phyloP scores from a whole-genome alignment of 2,888 invertebrate genomes.

The Lepidochrysops patricia region DNA sequence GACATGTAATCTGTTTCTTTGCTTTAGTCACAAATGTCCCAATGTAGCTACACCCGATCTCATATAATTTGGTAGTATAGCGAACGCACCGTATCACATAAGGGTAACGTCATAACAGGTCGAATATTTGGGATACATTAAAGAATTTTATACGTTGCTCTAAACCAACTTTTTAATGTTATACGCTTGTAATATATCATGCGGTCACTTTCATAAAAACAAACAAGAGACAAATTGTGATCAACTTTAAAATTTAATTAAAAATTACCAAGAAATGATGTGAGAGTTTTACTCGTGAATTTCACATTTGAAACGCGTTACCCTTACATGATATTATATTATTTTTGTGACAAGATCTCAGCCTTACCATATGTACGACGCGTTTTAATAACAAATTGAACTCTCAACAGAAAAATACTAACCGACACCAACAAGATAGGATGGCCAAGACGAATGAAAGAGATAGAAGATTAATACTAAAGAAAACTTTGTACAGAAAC shows the following conservation, averaged over 20 bases:
- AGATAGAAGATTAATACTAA: not conserved
- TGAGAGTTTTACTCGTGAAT: too few species aligned
- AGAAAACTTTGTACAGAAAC: not conserved
- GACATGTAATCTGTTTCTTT: not conserved
- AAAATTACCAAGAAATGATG: too few species aligned
- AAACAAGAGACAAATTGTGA: too few species aligned
- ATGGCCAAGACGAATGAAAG: conserved; percentile 29
- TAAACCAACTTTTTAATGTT: too few species aligned
- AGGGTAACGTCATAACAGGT: conserved; percentile 23
- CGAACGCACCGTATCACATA: conserved; percentile 21
- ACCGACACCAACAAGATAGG: conserved; percentile 30
- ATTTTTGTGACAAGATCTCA: not conserved
- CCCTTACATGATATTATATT: not conserved
- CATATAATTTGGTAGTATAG: conserved; percentile 43
- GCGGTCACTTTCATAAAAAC: not conserved
- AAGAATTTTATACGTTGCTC: too few species aligned
- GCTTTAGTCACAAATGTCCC: not conserved
- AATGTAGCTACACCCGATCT: not conserved
- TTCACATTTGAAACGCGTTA: too few species aligned
- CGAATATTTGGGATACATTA: too few species aligned
- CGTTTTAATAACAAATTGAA: not conserved
- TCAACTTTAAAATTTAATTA: too few species aligned
- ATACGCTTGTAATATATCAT: too few species aligned
- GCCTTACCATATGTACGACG: not conserved
- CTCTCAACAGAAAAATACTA: not conserved